These are phyloP conservation scores for Polydrusus cervinus DNA, from an alignment of 2,888 invertebrate species.

Conservation along the genomic window DNA sequence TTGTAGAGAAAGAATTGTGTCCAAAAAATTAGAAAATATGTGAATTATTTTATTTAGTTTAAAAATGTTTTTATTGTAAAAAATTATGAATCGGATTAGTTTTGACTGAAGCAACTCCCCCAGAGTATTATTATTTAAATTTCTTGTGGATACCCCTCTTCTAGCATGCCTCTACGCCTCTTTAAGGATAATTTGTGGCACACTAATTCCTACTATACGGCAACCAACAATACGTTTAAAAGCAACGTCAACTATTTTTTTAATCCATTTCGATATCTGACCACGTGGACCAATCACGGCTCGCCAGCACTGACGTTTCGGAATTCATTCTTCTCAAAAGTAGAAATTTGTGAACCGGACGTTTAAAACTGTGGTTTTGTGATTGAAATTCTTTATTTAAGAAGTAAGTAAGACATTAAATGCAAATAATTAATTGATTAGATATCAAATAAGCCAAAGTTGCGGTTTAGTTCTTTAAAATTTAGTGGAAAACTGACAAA, in stretches of 20 bases:
- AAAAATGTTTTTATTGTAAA: too few relatives aligned
- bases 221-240: conserved; percentile 21
- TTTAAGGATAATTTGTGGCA: too few relatives aligned
- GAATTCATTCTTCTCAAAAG: conserved; percentile 2
- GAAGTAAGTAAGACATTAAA: conserved; percentile 2
- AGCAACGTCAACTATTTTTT: conserved; percentile 26
- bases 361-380: conserved; percentile 50
- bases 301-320: conserved; percentile 61
- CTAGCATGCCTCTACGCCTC: too few relatives aligned
- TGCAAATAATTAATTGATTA: background rate
- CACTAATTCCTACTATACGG: background rate
- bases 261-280: background rate
- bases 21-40: too few relatives aligned
- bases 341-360: conserved; percentile 19
- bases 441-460: background rate
- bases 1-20: too few relatives aligned
- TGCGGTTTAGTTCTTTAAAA: background rate
- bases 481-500: conserved; percentile 5
- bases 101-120: too few relatives aligned
- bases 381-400: background rate
- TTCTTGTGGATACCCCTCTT: too few relatives aligned
- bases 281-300: conserved; percentile 65
- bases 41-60: too few relatives aligned
- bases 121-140: too few relatives aligned
- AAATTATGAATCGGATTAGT: too few relatives aligned